Percentiles rank a stretch among this genome's conserved stretches.
Conservation (phyloP, 1,140 invertebrate species). For the Caenorhabditis inopinata region DNA sequence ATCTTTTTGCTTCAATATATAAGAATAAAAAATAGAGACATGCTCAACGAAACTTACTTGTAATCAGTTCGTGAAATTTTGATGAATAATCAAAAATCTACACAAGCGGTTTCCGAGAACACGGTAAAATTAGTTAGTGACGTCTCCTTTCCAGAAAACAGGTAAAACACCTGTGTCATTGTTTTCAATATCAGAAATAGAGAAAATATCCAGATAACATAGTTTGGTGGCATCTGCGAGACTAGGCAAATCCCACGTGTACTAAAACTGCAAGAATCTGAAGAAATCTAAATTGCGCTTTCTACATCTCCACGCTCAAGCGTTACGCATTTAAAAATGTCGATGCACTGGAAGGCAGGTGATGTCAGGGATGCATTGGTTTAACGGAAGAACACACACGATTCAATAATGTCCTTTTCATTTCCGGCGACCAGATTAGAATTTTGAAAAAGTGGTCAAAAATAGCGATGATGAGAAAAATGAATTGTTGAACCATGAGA, state of each 20-base stretch:
- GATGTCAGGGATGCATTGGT: not conserved
- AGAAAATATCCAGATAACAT: not conserved
- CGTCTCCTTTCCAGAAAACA: no score
- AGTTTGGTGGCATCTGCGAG: not conserved
- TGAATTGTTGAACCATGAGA: not conserved
- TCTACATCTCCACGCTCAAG: not conserved
- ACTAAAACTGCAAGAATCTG: not conserved
- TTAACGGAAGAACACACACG: not conserved
- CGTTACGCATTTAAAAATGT: not conserved
- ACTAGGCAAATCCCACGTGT: not conserved
- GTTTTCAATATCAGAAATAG: not conserved
- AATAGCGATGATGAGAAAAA: not conserved
- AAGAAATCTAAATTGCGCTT: conserved; percentile 3
- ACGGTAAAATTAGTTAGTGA: no score
- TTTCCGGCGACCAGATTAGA: not conserved
- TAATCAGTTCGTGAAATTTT: no score
- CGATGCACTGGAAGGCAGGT: not conserved
- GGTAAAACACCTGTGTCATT: no score
- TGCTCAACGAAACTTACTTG: no score
- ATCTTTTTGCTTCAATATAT: no score
- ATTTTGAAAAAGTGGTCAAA: not conserved
- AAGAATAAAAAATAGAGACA: no score
- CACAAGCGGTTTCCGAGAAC: no score
- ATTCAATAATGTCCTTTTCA: not conserved
- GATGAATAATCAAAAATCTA: no score